Evolutionary conservation across 2,113 vertebrate genomes (phyloP).

Genomic region (Vulpes lagopus): DNA sequence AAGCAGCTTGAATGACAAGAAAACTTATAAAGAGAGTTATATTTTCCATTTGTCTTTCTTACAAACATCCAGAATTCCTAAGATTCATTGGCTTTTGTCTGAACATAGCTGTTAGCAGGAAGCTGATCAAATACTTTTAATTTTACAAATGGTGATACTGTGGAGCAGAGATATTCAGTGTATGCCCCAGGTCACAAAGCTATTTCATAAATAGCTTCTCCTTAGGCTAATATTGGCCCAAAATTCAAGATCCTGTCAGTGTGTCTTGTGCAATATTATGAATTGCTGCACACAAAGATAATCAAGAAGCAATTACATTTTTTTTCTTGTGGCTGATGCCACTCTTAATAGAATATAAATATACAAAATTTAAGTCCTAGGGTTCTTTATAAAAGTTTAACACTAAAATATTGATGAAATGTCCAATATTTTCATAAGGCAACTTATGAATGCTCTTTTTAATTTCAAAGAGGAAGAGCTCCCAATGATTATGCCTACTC

Average conservation of each 20-base stretch:
- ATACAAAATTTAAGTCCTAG: not conserved
- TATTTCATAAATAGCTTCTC: slow-evolving; percentile 21
- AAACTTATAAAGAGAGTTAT: not conserved
- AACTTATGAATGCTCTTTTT: slow-evolving; percentile 21
- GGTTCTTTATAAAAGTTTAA: slow-evolving; percentile 21
- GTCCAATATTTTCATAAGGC: slow-evolving; percentile 12
- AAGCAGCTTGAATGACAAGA: not conserved
- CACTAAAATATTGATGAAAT: slow-evolving; percentile 50
- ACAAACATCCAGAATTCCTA: not conserved
- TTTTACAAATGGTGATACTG: not conserved
- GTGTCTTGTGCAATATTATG: slow-evolving; percentile 19
- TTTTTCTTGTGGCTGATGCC: not conserved
- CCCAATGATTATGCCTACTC: not conserved
- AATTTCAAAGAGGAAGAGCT: not conserved
- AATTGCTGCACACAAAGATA: slow-evolving; percentile 33
- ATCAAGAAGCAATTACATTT: slow-evolving; percentile 27
- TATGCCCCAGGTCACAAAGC: not conserved
- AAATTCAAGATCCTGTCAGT: slow-evolving; percentile 49
- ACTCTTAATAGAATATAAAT: slow-evolving; percentile 40
- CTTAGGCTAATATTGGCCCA: not conserved
- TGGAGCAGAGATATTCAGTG: not conserved
- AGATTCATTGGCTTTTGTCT: not conserved
- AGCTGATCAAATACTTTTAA: not conserved
- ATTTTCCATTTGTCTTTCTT: not conserved
- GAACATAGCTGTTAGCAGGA: not conserved